Base-by-base conservation (phyloP, 1,140 invertebrate species). In the Phortica variegata region DNA sequence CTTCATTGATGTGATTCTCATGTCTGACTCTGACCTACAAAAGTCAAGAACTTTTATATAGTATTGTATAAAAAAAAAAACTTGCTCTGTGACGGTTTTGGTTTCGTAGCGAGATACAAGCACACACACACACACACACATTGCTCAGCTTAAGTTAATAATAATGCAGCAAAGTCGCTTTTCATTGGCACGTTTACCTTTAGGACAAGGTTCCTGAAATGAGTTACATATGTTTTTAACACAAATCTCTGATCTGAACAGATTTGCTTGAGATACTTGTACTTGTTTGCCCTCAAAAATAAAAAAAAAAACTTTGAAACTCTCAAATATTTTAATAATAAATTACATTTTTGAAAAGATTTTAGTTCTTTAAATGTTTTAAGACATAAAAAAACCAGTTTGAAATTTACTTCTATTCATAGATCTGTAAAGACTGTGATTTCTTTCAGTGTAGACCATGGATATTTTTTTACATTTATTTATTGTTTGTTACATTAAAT, bases 81-180 rank as follows among this genome's bases (percentile, higher is more conserved):
- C 12, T 7, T 29, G 12, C 26, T 7, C 12, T 7, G 68, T 56
- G 59, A 58, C 68, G 57, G 53, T 62, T 62, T 7, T 66, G 68
- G 55, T 66, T 48, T 57, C 52, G 54, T 29, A 47, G 37, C 21
- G 54, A n/a, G 26, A 49, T 20, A 34, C 41, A 46, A 29, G 12
- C 26, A 29, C 6, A 29, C 6, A 52, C 34, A 43, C 57, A 58
- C 57, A 54, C 60, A 65, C 61, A 45, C 6, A 29, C 12, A 29
- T 45, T 46, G 32, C 16, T 29, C 26, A 7, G 26, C 12, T 6
- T 29, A 12, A 7, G 26, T 7, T 12, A 29, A 29, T 29, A 29
- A 6, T 68, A 60, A 63, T 66, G 63, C 62, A 63, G 57, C 62
- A 66, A 57, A 66, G n/a, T n/a, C n/a, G n/a, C n/a, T n/a, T n/a